phyloP scores from a whole-genome alignment of 2,797 vertebrate genomes.

The Acanthopagrus latus region DNA sequence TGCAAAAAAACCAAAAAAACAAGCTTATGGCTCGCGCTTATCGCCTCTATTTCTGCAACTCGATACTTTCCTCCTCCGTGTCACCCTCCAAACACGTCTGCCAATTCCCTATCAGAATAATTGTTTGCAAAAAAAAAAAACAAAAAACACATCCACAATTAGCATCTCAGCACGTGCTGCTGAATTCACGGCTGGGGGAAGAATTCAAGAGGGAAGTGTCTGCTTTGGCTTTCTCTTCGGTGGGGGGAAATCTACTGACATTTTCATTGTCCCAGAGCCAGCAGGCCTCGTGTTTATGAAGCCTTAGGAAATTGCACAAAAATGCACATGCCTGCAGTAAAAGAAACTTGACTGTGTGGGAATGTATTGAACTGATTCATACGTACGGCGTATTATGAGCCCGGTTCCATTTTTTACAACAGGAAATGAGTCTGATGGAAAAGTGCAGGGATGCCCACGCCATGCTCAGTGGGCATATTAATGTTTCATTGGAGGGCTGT shows the following conservation, averaged over 20 bases:
- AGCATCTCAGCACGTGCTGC: constrained; percentile 44
- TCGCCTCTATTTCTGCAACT: constrained; percentile 37
- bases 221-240: constrained; percentile 55
- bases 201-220: constrained; percentile 46
- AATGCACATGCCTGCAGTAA: constrained; percentile 52
- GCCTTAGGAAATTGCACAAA: constrained; percentile 57
- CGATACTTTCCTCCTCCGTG: constrained; percentile 11
- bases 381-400: constrained; percentile 4
- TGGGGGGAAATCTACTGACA: constrained; percentile 42
- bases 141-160: constrained; percentile 32
- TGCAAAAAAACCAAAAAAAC: neutral
- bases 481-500: constrained; percentile 67
- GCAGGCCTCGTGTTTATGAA: constrained; percentile 46
- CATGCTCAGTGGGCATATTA: constrained; percentile 58
- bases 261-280: constrained; percentile 62
- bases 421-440: constrained; percentile 61
- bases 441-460: constrained; percentile 31
- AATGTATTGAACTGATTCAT: constrained; percentile 40
- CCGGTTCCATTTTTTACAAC: constrained; percentile 36
- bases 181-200: constrained; percentile 16
- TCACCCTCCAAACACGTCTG: constrained; percentile 2
- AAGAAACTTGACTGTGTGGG: neutral
- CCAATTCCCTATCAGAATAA: constrained; percentile 44
- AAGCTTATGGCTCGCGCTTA: neutral
- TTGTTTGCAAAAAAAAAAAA: constrained; percentile 16